Evolutionary conservation across 2,113 vertebrate genomes (phyloP).

Genomic region (Rhabdornis inornatus): DNA sequence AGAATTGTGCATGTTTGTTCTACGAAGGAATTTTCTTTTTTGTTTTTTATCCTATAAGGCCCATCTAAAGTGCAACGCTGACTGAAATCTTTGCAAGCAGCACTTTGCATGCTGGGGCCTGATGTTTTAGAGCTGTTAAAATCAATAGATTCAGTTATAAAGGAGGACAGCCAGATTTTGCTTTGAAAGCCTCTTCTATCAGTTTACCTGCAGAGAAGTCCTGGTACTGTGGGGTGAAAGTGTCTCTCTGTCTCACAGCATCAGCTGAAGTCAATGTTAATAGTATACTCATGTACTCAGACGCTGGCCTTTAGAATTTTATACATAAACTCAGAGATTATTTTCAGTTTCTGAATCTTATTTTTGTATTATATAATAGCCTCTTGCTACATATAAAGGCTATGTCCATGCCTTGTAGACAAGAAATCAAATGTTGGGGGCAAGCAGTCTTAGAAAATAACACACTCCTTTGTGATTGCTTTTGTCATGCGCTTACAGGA

Average conservation of each 20-base stretch:
- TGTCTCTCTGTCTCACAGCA: background rate
- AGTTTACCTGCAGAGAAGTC: background rate
- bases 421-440: background rate
- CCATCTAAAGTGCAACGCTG: background rate
- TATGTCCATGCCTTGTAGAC: background rate
- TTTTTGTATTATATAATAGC: background rate
- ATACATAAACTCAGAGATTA: background rate
- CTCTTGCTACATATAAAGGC: background rate
- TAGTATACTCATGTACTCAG: background rate
- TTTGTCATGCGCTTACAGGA: background rate
- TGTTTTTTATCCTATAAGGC: background rate
- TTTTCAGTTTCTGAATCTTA: background rate
- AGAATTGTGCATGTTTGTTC: conserved; percentile 24
- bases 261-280: background rate
- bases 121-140: background rate
- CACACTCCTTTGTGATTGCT: fast-evolving
- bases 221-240: background rate
- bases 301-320: background rate
- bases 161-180: background rate
- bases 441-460: background rate
- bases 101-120: background rate
- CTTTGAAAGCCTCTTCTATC: background rate
- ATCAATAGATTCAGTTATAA: background rate
- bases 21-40: background rate
- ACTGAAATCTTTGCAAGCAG: background rate